A percentile compares a stretch with the other conserved stretches of the same genome.
Evolutionary conservation across 2,113 vertebrate species (phyloP).

Genomic region (Oostethus manadensis): DNA sequence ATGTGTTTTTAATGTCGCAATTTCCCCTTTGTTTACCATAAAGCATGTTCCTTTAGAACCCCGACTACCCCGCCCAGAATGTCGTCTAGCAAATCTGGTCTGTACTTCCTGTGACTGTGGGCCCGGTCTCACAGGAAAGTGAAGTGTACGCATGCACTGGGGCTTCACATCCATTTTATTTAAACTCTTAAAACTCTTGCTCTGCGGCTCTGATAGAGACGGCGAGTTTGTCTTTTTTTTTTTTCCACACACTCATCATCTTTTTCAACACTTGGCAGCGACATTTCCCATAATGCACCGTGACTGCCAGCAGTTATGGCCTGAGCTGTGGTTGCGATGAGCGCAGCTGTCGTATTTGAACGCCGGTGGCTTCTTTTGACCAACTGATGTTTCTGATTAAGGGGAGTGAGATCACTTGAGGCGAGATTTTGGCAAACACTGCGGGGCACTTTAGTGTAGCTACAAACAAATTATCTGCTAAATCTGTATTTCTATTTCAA

Average conservation of each 20-base stretch:
- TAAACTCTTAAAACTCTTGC: background rate
- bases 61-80: conserved; percentile 54
- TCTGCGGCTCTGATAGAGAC: background rate
- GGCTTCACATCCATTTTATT: background rate
- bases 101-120: conserved; percentile 57
- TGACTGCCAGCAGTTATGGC: background rate
- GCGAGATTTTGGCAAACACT: background rate
- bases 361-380: background rate
- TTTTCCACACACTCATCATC: conserved; percentile 1
- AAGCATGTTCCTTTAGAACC: conserved; percentile 1
- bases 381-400: background rate
- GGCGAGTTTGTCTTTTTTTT: background rate
- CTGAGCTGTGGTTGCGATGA: background rate
- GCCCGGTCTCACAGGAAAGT: too few relatives aligned
- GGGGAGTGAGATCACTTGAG: background rate
- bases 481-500: too few relatives aligned
- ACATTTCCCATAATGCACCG: background rate
- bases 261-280: conserved; percentile 4
- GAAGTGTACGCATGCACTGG: background rate
- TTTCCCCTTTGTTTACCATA: background rate
- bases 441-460: background rate
- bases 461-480: too few relatives aligned
- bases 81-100: conserved; percentile 38
- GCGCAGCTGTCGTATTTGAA: background rate
- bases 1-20: background rate